Percentiles rank a stretch among this genome's conserved stretches.
Evolutionary conservation across 2,888 invertebrate genomes (phyloP).

Genomic region (Monoplex corrugatus): DNA sequence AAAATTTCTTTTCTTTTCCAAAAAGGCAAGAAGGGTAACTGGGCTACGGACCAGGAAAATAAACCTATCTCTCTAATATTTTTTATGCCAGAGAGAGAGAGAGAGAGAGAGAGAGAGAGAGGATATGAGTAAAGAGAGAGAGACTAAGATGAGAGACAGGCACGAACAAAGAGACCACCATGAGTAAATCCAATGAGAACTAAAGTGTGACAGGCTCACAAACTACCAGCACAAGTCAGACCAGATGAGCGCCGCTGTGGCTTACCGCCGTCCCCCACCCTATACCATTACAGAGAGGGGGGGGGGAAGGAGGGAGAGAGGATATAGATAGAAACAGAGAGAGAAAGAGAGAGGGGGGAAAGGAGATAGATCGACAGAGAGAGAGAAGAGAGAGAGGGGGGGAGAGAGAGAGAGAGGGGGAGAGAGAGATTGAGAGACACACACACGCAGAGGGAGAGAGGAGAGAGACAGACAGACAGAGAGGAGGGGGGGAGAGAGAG

Average conservation of each 20-base stretch:
- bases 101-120: constrained; percentile 37
- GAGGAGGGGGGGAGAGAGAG: constrained; percentile 9
- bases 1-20: too few relatives aligned
- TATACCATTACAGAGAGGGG: neutral
- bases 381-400: constrained; percentile 15
- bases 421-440: too few relatives aligned
- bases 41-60: too few relatives aligned
- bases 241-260: too few relatives aligned
- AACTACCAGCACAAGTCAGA: too few relatives aligned
- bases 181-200: too few relatives aligned
- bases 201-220: too few relatives aligned
- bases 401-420: neutral
- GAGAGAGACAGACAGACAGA: too few relatives aligned
- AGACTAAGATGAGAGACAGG: neutral
- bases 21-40: too few relatives aligned
- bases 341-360: neutral
- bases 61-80: too few relatives aligned
- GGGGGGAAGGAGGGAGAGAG: neutral
- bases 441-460: neutral
- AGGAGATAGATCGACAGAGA: neutral
- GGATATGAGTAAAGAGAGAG: neutral
- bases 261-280: too few relatives aligned
- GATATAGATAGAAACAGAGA: neutral
- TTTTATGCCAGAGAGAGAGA: neutral
- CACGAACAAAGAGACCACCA: neutral